Conservation (phyloP, 2,888 invertebrate genomes). For the Zaprionus obscuricornis region DNA sequence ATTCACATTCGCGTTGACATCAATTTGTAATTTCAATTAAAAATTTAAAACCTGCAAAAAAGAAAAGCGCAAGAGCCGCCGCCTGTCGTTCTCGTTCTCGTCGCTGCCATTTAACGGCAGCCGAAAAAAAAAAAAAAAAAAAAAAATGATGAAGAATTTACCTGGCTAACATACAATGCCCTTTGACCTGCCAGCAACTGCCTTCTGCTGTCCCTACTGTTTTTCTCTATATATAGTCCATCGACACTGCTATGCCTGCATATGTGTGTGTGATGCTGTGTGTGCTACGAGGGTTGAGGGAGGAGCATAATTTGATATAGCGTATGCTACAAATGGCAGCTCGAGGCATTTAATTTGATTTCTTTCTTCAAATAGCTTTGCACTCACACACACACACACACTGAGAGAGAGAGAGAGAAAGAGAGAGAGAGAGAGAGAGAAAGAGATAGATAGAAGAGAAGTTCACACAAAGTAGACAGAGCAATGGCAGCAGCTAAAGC, state of each 20-base stretch:
- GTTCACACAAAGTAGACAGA: too few relatives aligned
- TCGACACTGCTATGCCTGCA: too few relatives aligned
- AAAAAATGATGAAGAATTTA: constrained; percentile 30
- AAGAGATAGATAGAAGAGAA: too few relatives aligned
- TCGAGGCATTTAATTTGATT: constrained; percentile 60
- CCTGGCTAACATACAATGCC: constrained; percentile 19
- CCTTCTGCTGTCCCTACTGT: neutral
- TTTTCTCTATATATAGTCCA: too few relatives aligned
- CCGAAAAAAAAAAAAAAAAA: too few relatives aligned
- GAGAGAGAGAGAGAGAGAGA: too few relatives aligned
- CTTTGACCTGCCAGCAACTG: neutral
- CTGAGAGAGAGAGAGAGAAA: too few relatives aligned
- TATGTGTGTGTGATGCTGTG: neutral
- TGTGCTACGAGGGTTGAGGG: too few relatives aligned
- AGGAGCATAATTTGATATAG: constrained; percentile 58
- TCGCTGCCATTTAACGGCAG: constrained; percentile 48
- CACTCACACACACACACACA: constrained; percentile 3
- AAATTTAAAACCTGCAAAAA: constrained; percentile 57
- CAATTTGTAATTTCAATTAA: constrained; percentile 74
- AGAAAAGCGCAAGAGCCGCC: constrained; percentile 38
- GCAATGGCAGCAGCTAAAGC: too few relatives aligned
- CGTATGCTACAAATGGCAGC: constrained; percentile 55
- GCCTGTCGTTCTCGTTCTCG: too few relatives aligned
- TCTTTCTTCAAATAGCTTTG: constrained; percentile 52
- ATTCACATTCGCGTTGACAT: constrained; percentile 44